A percentile compares a stretch with the other conserved stretches of the same genome.
Evolutionary conservation across 1,140 invertebrate species (phyloP).

Genomic region (Magallana angulata): DNA sequence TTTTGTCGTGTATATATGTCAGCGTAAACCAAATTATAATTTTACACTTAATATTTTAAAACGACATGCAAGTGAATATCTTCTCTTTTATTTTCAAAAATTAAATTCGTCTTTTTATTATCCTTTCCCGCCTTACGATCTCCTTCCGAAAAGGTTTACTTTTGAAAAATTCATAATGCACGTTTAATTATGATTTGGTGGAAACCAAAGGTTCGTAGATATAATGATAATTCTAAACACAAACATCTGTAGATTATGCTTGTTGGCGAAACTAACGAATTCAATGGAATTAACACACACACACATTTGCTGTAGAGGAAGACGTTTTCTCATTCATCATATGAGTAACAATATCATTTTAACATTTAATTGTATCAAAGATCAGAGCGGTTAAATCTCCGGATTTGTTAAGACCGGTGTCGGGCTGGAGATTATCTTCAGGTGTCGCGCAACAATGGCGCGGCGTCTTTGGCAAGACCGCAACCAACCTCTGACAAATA

Average conservation of each 20-base stretch:
- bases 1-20: no score
- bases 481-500: slow-evolving; percentile 27
- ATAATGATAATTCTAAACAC: no score
- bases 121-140: no score
- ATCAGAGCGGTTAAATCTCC: slow-evolving; percentile 30
- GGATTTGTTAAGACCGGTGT: slow-evolving; percentile 20
- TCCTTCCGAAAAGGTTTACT: no score
- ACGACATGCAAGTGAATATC: no score
- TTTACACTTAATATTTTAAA: no score
- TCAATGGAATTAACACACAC: not conserved
- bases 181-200: no score
- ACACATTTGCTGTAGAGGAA: not conserved
- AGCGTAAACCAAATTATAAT: no score
- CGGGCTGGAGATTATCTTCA: slow-evolving; percentile 36
- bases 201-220: no score
- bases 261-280: not conserved
- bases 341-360: slow-evolving; percentile 38
- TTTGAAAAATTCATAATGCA: no score
- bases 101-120: no score
- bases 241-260: not conserved
- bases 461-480: slow-evolving; percentile 23
- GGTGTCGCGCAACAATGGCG: slow-evolving; percentile 27
- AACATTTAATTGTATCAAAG: slow-evolving; percentile 37
- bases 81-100: no score
- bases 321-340: slow-evolving; percentile 11